Base-by-base conservation (phyloP, 2,113 vertebrate genomes). In the Xenus cinereus region DNA sequence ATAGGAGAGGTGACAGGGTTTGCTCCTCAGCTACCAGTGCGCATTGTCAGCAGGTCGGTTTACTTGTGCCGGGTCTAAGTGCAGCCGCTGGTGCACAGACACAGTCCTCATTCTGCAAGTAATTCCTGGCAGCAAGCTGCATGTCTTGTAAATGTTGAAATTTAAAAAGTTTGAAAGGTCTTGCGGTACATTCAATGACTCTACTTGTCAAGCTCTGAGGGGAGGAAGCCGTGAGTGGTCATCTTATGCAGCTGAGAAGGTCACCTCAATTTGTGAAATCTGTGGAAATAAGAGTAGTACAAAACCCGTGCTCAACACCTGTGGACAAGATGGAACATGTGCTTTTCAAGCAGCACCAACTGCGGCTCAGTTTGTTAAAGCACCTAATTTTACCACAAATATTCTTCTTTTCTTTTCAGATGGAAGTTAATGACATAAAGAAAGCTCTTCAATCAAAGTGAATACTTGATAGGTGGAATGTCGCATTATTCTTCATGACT, bases 341-440 rank as follows among this genome's bases (percentile, higher is more conserved):
- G n/a, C 30, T 93, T 90, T 94, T 67, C 43, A 75, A 57, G 53
- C 3, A 0, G 7, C 41, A 72, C 17, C 35, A 35, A 12, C 37
- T 67, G 19, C 63, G 51, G 8, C 19, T 90, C 24, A 12, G 59
- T 69, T 77, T 91, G 63, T 64, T 91, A 48, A 80, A 92, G 54
- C 19, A 48, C 71, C 32, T 53, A 10, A 73, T 62, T 83, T 80
- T 45, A 88, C 87, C 26, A 84, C 37, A 71, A 89, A 76, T 60
- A n/a, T 30, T 85, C 71, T 68, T 22, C 39, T 78, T 88, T 85
- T 84, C 46, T 80, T 93, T 95, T 83, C 78, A 99, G 99, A 99
- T 99, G 98, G 99, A 99, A 96, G 99, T 99, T 90, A 99, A 99
- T 95, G 99, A 99, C 97, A 99, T 99, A 97, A 99, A 99, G 99